phyloP scores from a whole-genome alignment of 2,113 vertebrate species.

The Siniperca chuatsi region DNA sequence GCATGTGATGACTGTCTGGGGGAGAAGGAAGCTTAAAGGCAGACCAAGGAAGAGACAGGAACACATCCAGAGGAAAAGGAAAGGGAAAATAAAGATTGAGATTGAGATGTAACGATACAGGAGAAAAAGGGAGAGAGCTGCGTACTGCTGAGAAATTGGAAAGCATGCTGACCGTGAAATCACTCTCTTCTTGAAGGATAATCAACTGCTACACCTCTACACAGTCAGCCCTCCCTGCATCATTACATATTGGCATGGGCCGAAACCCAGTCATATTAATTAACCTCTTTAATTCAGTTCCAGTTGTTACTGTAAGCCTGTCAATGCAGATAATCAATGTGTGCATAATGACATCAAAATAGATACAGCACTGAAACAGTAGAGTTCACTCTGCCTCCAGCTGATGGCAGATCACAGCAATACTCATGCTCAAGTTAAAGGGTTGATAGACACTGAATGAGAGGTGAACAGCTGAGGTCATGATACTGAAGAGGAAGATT shows the following conservation, averaged over 20 bases:
- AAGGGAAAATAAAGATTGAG: background rate
- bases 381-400: constrained; percentile 2
- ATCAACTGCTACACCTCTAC: constrained; percentile 38
- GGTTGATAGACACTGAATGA: constrained; percentile 56
- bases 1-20: background rate
- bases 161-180: constrained; percentile 46
- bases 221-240: constrained; percentile 36
- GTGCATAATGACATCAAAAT: constrained; percentile 44
- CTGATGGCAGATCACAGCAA: constrained; percentile 11
- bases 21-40: background rate
- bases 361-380: background rate
- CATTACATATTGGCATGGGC: constrained; percentile 50
- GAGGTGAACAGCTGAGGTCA: constrained; percentile 48
- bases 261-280: constrained; percentile 64
- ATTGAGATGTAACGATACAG: constrained; percentile 13
- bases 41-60: background rate
- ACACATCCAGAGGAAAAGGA: background rate
- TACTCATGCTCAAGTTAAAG: background rate
- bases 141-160: background rate
- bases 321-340: constrained; percentile 61
- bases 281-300: constrained; percentile 62
- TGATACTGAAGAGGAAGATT: constrained; percentile 22
- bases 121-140: background rate
- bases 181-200: constrained; percentile 22
- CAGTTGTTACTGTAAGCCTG: constrained; percentile 57